Base-by-base conservation (phyloP, 2,888 invertebrate genomes). In the Limnephilus marmoratus region DNA sequence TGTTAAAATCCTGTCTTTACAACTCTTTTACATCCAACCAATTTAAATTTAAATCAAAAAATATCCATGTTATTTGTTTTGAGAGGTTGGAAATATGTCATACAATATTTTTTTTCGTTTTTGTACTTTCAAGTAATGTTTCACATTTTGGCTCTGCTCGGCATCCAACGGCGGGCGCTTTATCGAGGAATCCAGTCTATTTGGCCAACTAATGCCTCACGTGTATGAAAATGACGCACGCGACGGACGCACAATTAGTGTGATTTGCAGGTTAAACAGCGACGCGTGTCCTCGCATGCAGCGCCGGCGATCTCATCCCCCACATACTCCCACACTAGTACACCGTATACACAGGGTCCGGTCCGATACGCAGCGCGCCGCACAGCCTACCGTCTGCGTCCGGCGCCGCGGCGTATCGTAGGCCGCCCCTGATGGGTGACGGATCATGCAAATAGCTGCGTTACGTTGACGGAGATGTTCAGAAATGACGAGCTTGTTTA, bases 191-290 rank as follows among this genome's bases (percentile, higher is more conserved):
- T 68, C 88, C 80, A 81, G 80, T 80, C 80, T 80, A 45, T 89
- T 80, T 37, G 80, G 68, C 18, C 88, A 34, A 80, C 88, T 89
- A 89, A 89, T 68, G 81, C 68, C 88, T 24, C 80, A 45, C 81
- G 80, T 18, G 37, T 45, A 45, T 41, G 88, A 88, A 31, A 68
- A 53, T 88, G 88, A 88, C 53, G 82, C 82, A n/a, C 37, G 37
- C 49, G 81, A 45, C 41, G 82, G 81, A 82, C 82, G 68, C 53
- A 87, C 91, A 89, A 91, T 91, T 91, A 91, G 92, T 92, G 85
- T 93, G 93, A 93, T 93, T 93, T 93, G 92, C 92, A 91, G 93
- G 82, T 86, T 45, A 93, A 91, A 91, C 88, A 91, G 85, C n/a
- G 91, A 87, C 83, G 92, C 92, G 93, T 92, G 93, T 53, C 85